These are phyloP conservation scores for Drosophila mayri DNA, from an alignment of 1,140 invertebrate species.

Conservation along the genomic window DNA sequence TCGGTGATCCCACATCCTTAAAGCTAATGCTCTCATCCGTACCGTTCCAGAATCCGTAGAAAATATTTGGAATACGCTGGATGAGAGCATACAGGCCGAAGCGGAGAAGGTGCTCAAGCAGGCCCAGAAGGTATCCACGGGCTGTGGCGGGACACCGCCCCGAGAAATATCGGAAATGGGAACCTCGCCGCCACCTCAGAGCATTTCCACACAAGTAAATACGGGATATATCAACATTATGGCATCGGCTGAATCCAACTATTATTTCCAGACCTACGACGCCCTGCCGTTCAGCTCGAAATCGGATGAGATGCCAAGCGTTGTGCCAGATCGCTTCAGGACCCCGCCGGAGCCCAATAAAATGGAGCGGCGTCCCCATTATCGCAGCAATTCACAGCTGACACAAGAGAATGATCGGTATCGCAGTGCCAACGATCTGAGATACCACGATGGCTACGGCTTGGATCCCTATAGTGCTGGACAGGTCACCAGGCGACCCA, in stretches of 20 bases:
- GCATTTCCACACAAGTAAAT: constrained; percentile 93
- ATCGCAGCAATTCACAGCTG: constrained; percentile 62
- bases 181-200: constrained; percentile 94
- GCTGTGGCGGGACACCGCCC: constrained; percentile 87
- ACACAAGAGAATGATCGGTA: constrained; percentile 62
- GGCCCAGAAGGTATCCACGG: constrained; percentile 86
- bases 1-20: constrained; percentile 13
- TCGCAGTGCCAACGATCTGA: constrained; percentile 71
- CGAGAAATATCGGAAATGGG: constrained; percentile 87
- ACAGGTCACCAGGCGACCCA: constrained; percentile 55
- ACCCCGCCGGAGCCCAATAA: constrained; percentile 52
- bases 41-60: constrained; percentile 78
- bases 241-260: neutral
- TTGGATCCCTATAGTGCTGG: constrained; percentile 32
- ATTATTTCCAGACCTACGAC: constrained; percentile 83
- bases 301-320: constrained; percentile 18
- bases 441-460: constrained; percentile 25
- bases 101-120: constrained; percentile 72
- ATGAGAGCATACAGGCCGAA: constrained; percentile 82
- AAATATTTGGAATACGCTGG: constrained; percentile 83
- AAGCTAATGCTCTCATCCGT: constrained; percentile 65
- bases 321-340: constrained; percentile 37
- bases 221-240: neutral
- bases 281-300: constrained; percentile 58
- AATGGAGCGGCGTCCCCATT: constrained; percentile 55